Percentiles rank a stretch among this genome's conserved stretches.
These are phyloP conservation scores for Thinocorus orbignyianus DNA, from an alignment of 2,113 vertebrate genomes.

Conservation along the genomic window DNA sequence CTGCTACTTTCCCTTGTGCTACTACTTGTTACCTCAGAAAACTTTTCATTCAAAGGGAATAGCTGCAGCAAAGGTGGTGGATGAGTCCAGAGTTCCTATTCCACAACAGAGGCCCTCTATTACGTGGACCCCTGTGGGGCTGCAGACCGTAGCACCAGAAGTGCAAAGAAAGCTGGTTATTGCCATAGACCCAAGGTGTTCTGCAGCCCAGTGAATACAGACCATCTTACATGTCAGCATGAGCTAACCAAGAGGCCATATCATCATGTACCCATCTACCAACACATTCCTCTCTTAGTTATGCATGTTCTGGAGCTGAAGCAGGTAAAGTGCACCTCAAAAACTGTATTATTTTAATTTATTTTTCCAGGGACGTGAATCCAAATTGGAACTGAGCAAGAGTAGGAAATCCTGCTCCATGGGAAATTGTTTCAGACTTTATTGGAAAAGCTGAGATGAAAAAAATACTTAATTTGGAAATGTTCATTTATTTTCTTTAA, in stretches of 20 bases:
- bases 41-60: not conserved
- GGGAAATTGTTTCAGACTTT: not conserved
- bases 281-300: not conserved
- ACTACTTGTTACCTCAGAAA: not conserved
- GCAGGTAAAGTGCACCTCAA: not conserved
- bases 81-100: not conserved
- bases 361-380: not conserved
- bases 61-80: not conserved
- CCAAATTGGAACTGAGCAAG: not conserved
- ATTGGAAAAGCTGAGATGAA: not conserved
- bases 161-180: not conserved
- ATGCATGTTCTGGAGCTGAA: not conserved
- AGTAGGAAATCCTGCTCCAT: not conserved
- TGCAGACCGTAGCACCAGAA: not conserved
- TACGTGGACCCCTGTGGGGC: too few relatives aligned
- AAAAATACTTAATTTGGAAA: not conserved
- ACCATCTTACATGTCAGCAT: not conserved
- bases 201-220: not conserved
- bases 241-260: not conserved
- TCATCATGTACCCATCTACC: not conserved
- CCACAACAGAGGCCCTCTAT: not conserved
- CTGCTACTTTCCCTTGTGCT: slow-evolving; percentile 7
- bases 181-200: not conserved
- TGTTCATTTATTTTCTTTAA: not conserved
- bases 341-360: not conserved